These are phyloP conservation scores for Drosophila seguyi DNA, from an alignment of 1,140 invertebrate genomes.

Conservation along the genomic window DNA sequence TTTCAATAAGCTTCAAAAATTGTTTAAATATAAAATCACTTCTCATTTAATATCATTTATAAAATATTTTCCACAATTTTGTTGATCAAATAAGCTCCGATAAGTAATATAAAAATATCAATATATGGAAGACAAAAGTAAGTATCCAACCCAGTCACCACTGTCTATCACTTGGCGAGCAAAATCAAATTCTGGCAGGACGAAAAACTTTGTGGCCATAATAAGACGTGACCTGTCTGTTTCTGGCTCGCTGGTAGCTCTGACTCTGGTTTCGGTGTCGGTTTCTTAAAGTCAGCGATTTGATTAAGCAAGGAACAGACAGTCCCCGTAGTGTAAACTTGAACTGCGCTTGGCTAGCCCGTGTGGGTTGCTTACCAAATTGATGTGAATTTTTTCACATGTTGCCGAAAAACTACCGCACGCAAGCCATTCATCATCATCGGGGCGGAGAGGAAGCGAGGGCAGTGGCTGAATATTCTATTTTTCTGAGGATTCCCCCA, in stretches of 20 bases:
- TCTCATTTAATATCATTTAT: background rate
- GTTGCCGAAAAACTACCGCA: slow-evolving; percentile 57
- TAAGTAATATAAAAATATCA: background rate
- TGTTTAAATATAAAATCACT: no score
- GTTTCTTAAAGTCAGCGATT: slow-evolving; percentile 59
- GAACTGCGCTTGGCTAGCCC: slow-evolving; percentile 27
- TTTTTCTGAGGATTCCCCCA: slow-evolving; percentile 28
- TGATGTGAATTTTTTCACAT: slow-evolving; percentile 79
- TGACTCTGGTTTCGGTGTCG: slow-evolving; percentile 34
- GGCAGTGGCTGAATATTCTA: slow-evolving; percentile 65
- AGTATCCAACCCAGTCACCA: slow-evolving; percentile 1
- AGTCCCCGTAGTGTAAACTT: slow-evolving; percentile 25
- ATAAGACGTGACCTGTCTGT: slow-evolving; percentile 78
- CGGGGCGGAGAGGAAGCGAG: slow-evolving; percentile 21
- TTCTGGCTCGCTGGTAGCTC: slow-evolving; percentile 22
- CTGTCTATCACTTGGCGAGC: slow-evolving; percentile 68
- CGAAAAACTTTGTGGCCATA: slow-evolving; percentile 69
- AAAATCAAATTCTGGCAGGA: slow-evolving; percentile 75
- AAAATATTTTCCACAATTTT: background rate
- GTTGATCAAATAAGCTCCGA: background rate
- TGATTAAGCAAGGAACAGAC: slow-evolving; percentile 39
- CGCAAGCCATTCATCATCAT: slow-evolving; percentile 77
- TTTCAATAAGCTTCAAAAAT: background rate
- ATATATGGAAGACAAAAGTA: background rate
- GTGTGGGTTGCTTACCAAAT: slow-evolving; percentile 62